Evolutionary conservation across 2,113 vertebrate genomes (phyloP).

Genomic region (Nicator chloris): DNA sequence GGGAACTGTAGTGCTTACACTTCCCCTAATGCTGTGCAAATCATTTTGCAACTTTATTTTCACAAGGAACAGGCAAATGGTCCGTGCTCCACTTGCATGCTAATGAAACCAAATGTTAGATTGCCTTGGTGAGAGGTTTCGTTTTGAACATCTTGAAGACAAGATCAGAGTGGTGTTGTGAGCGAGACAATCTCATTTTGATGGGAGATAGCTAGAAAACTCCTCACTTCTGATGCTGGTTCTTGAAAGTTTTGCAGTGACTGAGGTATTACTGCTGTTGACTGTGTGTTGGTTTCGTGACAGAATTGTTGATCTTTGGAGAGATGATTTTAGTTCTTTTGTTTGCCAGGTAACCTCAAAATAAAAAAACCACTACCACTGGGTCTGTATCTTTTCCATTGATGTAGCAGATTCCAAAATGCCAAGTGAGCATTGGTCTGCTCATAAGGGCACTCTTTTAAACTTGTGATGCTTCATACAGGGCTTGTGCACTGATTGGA

Average conservation of each 20-base stretch:
- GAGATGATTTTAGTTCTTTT: not conserved
- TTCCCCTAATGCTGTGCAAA: not conserved
- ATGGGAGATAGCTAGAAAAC: not conserved
- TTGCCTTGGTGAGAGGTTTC: not conserved
- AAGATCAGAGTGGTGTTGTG: not conserved
- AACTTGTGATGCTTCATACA: not conserved
- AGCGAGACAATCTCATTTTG: not conserved
- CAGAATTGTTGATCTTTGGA: not conserved
- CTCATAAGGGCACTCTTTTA: not conserved
- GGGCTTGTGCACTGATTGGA: not conserved
- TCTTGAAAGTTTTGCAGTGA: not conserved
- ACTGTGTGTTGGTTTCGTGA: rapidly evolving
- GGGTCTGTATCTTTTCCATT: not conserved
- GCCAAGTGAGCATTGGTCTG: not conserved
- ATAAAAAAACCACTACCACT: not conserved
- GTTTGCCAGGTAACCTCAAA: not conserved
- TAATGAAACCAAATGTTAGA: not conserved
- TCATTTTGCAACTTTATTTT: not conserved
- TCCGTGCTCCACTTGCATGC: not conserved
- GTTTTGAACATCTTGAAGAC: not conserved
- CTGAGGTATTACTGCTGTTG: not conserved
- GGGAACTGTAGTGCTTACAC: not conserved
- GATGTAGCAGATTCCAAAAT: not conserved
- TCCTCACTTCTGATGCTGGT: not conserved
- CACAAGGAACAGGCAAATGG: not conserved